Base-by-base conservation (phyloP, 2,888 invertebrate species). In the Liopterus haemorrhoidalis region DNA sequence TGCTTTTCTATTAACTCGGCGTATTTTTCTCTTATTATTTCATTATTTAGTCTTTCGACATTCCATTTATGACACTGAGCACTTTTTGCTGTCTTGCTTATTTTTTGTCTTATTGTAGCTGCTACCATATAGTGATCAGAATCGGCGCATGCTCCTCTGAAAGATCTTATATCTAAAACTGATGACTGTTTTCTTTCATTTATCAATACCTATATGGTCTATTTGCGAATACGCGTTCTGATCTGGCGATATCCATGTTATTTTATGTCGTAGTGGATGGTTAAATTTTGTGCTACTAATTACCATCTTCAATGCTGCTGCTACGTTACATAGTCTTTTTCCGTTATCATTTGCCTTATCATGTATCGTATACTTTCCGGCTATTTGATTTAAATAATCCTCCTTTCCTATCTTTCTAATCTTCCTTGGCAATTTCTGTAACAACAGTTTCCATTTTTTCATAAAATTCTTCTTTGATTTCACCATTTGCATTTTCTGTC, bases 201-300 rank as follows among this genome's bases (percentile, higher is more conserved):
- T n/a, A 37, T 14, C 3, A 37, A 16, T 11, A 37, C 16, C n/a
- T n/a, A n/a, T n/a, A 12, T 37, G 15, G 14, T 37, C 37, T 15
- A 37, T 37, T 22, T 37, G 37, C 8, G 22, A 22, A 22, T 22
- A 8, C 11, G 33, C 6, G 11, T 18, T 18, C 19, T 33, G 3
- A n/a, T 33, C 18, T 33, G 33, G n/a, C 18, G 33, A 33, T 33
- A n/a, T 33, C 19, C 33, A 33, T 6, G 33, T 33, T 18, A 33
- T 9, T 33, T 33, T 33, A 15, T 33, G 33, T 9, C 4, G 3
- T 15, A 9, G 6, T 18, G 33, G 9, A 9, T 33, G 33, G 6
- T 33, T 8, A 4, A 19, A 11, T 18, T 18, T 33, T 15, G 33
- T 18, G n/a, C 33, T 33, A 11, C 33, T 33, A 5, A 18, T 18